These are phyloP conservation scores for Sinohyriopsis cumingii DNA, from an alignment of 2,888 invertebrate genomes.

Conservation along the genomic window DNA sequence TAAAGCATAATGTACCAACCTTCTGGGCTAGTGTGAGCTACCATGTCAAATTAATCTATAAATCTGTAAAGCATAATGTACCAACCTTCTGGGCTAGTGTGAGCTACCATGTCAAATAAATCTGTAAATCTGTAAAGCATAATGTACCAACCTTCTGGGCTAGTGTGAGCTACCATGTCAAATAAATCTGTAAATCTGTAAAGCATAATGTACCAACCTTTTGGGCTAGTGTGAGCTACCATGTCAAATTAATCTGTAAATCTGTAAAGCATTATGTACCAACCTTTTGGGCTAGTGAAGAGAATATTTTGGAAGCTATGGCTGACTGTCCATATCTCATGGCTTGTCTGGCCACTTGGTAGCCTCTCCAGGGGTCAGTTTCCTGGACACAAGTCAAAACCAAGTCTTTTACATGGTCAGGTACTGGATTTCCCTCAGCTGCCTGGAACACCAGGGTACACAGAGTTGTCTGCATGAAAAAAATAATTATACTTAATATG, in stretches of 20 bases:
- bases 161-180: constrained; percentile 71
- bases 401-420: constrained; percentile 44
- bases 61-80: too few species aligned
- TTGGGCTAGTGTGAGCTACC: constrained; percentile 74
- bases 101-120: too few species aligned
- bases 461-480: constrained; percentile 77
- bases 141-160: constrained; percentile 72
- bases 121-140: too few species aligned
- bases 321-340: constrained; percentile 86
- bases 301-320: constrained; percentile 80
- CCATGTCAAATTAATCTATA: too few species aligned
- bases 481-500: constrained; percentile 1
- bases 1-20: constrained; percentile 34
- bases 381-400: constrained; percentile 39
- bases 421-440: constrained; percentile 46
- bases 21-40: constrained; percentile 76
- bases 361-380: constrained; percentile 74
- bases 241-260: too few species aligned
- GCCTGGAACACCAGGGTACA: constrained; percentile 89
- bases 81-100: constrained; percentile 75
- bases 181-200: too few species aligned
- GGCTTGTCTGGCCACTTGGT: constrained; percentile 89
- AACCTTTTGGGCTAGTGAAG: constrained; percentile 76
- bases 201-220: constrained; percentile 40
- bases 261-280: too few species aligned